Conservation (phyloP, 2,797 vertebrate species). For the Aselliscus stoliczkanus region DNA sequence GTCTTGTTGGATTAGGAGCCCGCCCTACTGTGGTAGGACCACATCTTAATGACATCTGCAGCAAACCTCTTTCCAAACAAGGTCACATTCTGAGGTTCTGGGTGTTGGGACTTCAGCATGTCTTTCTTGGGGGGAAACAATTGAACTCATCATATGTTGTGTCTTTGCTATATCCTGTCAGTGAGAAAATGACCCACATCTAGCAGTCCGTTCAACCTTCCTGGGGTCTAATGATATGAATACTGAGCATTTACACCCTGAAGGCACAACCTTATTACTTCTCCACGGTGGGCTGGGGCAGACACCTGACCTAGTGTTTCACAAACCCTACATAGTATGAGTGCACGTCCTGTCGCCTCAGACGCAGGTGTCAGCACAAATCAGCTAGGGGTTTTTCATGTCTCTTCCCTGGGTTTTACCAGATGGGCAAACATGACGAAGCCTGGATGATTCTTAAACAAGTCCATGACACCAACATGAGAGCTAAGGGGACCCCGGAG, state of each 20-base stretch:
- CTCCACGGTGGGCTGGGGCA: neutral
- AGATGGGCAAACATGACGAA: slow-evolving; percentile 96
- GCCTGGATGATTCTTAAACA: slow-evolving; percentile 99
- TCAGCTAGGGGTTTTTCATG: neutral
- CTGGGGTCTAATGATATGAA: too few relatives aligned
- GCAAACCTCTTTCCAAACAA: neutral
- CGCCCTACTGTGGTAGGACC: too few relatives aligned
- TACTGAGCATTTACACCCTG: neutral
- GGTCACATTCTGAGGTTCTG: neutral
- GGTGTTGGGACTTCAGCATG: neutral
- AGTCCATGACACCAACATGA: slow-evolving; percentile 98
- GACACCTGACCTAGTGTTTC: neutral
- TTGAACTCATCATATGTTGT: neutral
- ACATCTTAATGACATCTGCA: neutral
- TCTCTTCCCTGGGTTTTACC: slow-evolving; percentile 50
- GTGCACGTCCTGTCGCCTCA: accelerated
- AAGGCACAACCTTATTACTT: neutral
- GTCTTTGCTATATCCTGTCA: neutral
- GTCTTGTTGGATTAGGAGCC: neutral
- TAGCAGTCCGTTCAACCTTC: neutral
- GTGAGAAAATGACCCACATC: neutral
- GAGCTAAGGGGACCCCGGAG: slow-evolving; percentile 95
- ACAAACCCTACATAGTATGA: accelerated
- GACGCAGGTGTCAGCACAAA: accelerated
- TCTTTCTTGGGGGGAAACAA: neutral